Evolutionary conservation across 2,888 invertebrate genomes (phyloP), one percentile per base, ranked within the genome.

Genomic region (Serrognathus titanus): DNA sequence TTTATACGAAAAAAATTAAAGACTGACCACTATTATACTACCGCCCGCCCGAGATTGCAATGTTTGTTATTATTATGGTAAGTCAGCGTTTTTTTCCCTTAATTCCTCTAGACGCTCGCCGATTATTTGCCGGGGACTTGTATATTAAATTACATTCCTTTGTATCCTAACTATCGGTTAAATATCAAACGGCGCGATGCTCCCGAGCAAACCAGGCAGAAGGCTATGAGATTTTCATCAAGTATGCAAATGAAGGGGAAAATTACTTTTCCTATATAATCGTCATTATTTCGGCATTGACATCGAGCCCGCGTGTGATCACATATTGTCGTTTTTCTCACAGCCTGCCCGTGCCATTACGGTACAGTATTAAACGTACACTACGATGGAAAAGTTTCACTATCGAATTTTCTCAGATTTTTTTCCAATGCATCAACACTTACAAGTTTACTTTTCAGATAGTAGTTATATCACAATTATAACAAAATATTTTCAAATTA

Each of bases 241-340:
- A 77, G 75, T 76, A 77, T 77, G 77, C 75, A 78, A 78, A 78
- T 78, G 76, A 77, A 71, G 75, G 76, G 71, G 77, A 78, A 78
- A 78, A 78, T 77, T 76, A 78, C 77, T 78, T 78, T 78, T 78
- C 77, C 78, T 75, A 77, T 78, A 77, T 77, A 77, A 77, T 78
- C 76, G 77, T 78, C 78, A 78, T 78, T 77, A 78, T 79, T 78
- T 77, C 75, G 73, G 69, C 78, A 78, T 78, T 76, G 78, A 77
- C 78, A 77, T 78, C 75, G 66, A 65, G 67, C 67, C 68, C 63
- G 70, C 68, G 69, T 69, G 71, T 68, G 74, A 75, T 72, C 72
- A 73, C 72, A 76, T 76, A 75, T 75, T 76, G 74, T 73, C 68
- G 72, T 75, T 76, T 77, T 76, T 75, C 71, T 69, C 66, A 49